Evolutionary conservation across 1,140 invertebrate genomes (phyloP).

Genomic region (Phocides pigmalion): DNA sequence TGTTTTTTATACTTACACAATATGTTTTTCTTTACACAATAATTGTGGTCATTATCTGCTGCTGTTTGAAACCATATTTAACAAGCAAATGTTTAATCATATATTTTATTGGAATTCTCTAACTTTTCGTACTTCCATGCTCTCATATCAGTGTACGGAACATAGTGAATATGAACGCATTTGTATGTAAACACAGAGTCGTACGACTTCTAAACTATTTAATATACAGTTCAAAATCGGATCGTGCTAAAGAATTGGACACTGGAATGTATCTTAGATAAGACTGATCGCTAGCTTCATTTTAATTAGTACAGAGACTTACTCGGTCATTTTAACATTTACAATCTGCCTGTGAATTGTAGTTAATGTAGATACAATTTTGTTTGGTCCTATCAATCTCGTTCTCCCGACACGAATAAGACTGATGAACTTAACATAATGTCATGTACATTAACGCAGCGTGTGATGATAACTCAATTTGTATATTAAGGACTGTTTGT

Average conservation of each 20-base stretch:
- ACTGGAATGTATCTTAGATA: constrained; percentile 67
- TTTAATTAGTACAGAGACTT: constrained; percentile 3
- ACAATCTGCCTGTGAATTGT: constrained; percentile 9
- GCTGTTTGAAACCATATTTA: constrained; percentile 1
- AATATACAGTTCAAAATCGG: constrained; percentile 48
- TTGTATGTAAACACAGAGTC: constrained; percentile 26
- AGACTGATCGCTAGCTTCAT: constrained; percentile 65
- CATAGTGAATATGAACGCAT: constrained; percentile 37
- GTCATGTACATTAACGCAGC: constrained; percentile 2
- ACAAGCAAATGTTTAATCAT: constrained; percentile 37
- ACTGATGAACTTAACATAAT: constrained; percentile 29
- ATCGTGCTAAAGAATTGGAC: constrained; percentile 23
- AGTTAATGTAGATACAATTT: constrained; percentile 14
- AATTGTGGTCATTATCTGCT: constrained; percentile 11
- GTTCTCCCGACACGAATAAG: constrained; percentile 21
- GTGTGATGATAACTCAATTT: constrained; percentile 32
- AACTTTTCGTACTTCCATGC: constrained; percentile 49
- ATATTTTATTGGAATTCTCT: not conserved
- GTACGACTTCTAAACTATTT: constrained; percentile 45
- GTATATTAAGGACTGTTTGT: constrained; percentile 45
- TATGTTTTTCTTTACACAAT: no score
- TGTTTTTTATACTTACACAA: no score
- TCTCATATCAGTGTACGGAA: constrained; percentile 39
- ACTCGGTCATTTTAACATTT: constrained; percentile 12
- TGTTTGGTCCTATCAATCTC: constrained; percentile 10